Evolutionary conservation across 2,113 vertebrate species (phyloP).

Genomic region (Phoxinus phoxinus): DNA sequence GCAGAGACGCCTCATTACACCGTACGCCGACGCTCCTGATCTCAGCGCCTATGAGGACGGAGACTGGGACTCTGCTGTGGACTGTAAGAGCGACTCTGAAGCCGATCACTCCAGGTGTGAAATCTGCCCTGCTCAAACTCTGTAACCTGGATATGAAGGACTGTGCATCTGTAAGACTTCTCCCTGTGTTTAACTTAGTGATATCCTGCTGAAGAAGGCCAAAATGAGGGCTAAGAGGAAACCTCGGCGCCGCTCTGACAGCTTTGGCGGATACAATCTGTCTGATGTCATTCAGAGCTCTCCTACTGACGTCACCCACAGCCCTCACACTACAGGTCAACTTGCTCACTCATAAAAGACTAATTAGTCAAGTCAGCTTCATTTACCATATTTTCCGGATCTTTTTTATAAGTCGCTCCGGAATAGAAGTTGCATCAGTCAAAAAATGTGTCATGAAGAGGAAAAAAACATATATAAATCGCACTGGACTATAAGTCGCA

Average conservation of each 20-base stretch:
- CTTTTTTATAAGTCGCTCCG: no score
- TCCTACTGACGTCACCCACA: conserved; percentile 63
- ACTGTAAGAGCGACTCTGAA: conserved; percentile 65
- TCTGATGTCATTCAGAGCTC: conserved; percentile 93
- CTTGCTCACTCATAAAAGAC: background rate
- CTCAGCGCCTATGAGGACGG: conserved; percentile 85
- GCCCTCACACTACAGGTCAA: conserved; percentile 51
- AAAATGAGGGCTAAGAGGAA: conserved; percentile 95
- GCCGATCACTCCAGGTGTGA: conserved; percentile 61
- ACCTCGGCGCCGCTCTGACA: conserved; percentile 88
- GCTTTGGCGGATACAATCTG: conserved; percentile 95
- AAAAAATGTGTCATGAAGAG: no score
- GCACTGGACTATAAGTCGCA: no score
- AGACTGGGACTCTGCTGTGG: conserved; percentile 77
- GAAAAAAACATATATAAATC: no score
- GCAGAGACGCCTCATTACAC: conserved; percentile 91
- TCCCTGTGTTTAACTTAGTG: conserved; percentile 72
- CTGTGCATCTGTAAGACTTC: background rate
- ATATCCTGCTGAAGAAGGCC: conserved; percentile 86
- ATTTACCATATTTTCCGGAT: no score
- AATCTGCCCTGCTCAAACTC: background rate
- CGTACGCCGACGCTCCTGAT: conserved; percentile 88
- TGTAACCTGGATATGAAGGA: background rate
- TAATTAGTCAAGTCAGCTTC: no score
- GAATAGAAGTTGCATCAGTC: no score